These are phyloP conservation scores for Thymelicus lineola DNA, from an alignment of 2,888 invertebrate genomes.

Conservation along the genomic window DNA sequence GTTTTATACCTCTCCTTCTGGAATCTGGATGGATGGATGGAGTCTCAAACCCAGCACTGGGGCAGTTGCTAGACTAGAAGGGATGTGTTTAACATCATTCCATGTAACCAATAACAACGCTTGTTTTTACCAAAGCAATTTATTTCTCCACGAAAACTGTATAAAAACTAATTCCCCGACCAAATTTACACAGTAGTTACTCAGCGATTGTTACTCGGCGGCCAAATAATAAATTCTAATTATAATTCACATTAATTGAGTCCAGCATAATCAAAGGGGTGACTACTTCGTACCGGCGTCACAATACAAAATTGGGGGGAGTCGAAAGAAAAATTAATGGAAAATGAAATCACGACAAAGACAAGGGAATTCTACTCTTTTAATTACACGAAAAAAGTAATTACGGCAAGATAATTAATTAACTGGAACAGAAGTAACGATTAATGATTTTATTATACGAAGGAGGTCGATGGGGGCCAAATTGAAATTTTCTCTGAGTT, in stretches of 20 bases:
- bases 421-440: slow-evolving; percentile 85
- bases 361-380: slow-evolving; percentile 85
- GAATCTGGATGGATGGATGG: too few species aligned
- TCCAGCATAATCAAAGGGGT: slow-evolving; percentile 82
- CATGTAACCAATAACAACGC: too few species aligned
- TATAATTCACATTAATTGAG: slow-evolving; percentile 83
- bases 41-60: too few species aligned
- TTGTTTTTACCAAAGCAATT: background rate
- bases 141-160: background rate
- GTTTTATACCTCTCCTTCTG: too few species aligned
- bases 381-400: slow-evolving; percentile 86
- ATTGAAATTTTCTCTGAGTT: slow-evolving; percentile 75
- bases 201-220: slow-evolving; percentile 48
- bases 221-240: slow-evolving; percentile 79
- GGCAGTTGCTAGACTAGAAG: too few species aligned
- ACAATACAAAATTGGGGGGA: slow-evolving; percentile 87
- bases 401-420: slow-evolving; percentile 85
- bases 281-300: slow-evolving; percentile 78
- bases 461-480: slow-evolving; percentile 76
- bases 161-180: slow-evolving; percentile 3
- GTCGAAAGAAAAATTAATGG: slow-evolving; percentile 85
- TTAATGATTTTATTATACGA: slow-evolving; percentile 86
- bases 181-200: slow-evolving; percentile 19
- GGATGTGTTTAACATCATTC: too few species aligned
- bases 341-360: slow-evolving; percentile 85